Conservation (phyloP, 2,797 vertebrate species). For the Malacoctenus gilli region DNA sequence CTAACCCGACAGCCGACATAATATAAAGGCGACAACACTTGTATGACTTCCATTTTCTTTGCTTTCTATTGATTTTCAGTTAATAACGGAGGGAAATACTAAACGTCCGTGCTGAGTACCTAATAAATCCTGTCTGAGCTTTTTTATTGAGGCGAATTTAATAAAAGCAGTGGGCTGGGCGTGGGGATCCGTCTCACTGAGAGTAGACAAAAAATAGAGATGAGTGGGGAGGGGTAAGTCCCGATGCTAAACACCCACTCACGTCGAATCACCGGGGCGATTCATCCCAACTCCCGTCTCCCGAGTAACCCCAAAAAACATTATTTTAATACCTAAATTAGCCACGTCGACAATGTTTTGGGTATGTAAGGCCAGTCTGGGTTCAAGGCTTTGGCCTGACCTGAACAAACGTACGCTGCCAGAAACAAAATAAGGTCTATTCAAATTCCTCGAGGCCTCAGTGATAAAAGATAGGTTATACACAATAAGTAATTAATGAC, state of each 20-base stretch:
- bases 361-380: constrained; percentile 32
- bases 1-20: constrained; percentile 99
- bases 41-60: constrained; percentile 99
- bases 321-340: constrained; percentile 8
- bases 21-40: constrained; percentile 99
- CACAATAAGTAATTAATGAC: constrained; percentile 61
- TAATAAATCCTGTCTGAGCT: constrained; percentile 99
- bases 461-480: constrained; percentile 28
- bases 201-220: constrained; percentile 77
- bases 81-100: constrained; percentile 99
- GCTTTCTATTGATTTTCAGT: constrained; percentile 99
- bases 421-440: constrained; percentile 21
- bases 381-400: constrained; percentile 35
- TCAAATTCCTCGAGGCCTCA: constrained; percentile 39
- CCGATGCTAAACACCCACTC: constrained; percentile 74
- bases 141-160: constrained; percentile 99
- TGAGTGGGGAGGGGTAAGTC: constrained; percentile 71
- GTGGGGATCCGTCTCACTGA: constrained; percentile 90
- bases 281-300: constrained; percentile 48
- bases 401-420: constrained; percentile 26
- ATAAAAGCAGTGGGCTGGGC: constrained; percentile 95
- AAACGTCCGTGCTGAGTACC: constrained; percentile 99
- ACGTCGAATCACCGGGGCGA: constrained; percentile 65
- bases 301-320: constrained; percentile 17
- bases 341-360: constrained; percentile 16